Conservation (phyloP, 37 sponge, comb jelly and placozoan genomes). For the Bolinopsis microptera region DNA sequence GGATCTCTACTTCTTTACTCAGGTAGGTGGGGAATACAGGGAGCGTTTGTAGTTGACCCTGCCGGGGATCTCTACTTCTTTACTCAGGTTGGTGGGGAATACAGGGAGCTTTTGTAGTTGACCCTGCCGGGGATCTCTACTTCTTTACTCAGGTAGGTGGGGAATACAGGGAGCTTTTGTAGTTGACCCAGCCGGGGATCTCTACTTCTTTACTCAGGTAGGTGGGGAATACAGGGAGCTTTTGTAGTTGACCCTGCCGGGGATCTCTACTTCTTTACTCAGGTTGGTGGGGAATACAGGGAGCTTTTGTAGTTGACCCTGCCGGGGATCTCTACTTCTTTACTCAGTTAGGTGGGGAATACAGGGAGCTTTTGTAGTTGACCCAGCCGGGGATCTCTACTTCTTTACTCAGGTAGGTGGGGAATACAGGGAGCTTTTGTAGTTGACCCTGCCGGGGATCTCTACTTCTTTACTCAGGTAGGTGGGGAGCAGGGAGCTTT, state of each 20-base stretch:
- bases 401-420: constrained; percentile 33
- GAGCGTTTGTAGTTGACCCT: constrained; percentile 49
- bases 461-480: constrained; percentile 62
- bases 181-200: constrained; percentile 55
- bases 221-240: not conserved
- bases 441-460: constrained; percentile 60
- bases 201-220: constrained; percentile 49
- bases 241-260: constrained; percentile 62
- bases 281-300: too few species aligned
- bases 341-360: too few species aligned
- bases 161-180: not conserved
- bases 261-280: constrained; percentile 53
- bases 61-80: constrained; percentile 59
- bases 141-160: constrained; percentile 33
- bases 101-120: constrained; percentile 31
- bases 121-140: constrained; percentile 58
- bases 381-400: constrained; percentile 53
- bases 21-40: not conserved
- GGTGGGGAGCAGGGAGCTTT: not conserved
- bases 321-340: constrained; percentile 59
- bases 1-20: constrained; percentile 53
- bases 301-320: constrained; percentile 51
- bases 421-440: not conserved
- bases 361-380: constrained; percentile 31
- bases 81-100: too few species aligned